Conservation (phyloP, 2,888 invertebrate species). For the Tinea pellionella region DNA sequence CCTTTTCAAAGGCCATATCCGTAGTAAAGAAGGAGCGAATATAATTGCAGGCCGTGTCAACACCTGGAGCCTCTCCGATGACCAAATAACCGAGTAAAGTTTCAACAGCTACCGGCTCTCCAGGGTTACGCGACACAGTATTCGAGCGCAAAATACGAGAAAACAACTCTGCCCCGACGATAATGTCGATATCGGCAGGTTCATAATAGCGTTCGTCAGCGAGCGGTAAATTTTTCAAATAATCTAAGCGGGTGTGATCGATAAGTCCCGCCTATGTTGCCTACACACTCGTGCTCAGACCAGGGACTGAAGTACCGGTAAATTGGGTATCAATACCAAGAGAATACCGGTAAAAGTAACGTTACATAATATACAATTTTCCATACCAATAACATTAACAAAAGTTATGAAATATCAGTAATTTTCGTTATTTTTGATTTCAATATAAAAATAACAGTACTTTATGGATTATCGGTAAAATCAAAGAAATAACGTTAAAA, state of each 20-base stretch:
- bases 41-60: not conserved
- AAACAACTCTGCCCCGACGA: conserved; percentile 18
- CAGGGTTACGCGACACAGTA: not conserved
- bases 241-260: conserved; percentile 7
- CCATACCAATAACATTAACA: no score
- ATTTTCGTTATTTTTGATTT: no score
- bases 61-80: conserved; percentile 17
- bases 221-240: conserved; percentile 15
- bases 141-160: conserved; percentile 16
- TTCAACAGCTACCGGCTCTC: conserved; percentile 12
- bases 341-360: no score
- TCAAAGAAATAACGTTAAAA: no score
- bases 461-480: no score
- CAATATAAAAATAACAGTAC: no score
- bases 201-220: conserved; percentile 16
- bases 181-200: conserved; percentile 17
- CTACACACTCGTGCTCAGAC: no score
- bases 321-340: no score
- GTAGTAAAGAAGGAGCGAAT: conserved; percentile 13
- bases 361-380: no score
- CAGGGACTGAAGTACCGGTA: no score
- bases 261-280: no score
- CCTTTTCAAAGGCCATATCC: conserved; percentile 10
- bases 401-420: no score
- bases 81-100: conserved; percentile 17